phyloP scores from a whole-genome alignment of 2,888 invertebrate genomes.

The Dicyrtomina minuta region DNA sequence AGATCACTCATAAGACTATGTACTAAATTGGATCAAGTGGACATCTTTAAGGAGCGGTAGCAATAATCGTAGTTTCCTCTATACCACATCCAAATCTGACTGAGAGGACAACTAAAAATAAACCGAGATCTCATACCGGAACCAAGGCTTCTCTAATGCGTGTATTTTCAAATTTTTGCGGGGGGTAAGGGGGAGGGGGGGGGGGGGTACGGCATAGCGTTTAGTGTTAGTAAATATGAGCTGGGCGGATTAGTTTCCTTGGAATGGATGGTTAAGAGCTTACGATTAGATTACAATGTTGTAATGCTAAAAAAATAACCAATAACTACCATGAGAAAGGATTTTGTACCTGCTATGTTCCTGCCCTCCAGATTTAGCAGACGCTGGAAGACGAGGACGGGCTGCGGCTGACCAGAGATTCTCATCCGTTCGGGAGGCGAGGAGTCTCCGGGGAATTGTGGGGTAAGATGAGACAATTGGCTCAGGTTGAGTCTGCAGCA shows the following conservation, averaged over 20 bases:
- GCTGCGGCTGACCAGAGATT: slow-evolving; percentile 50
- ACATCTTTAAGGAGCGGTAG: not conserved
- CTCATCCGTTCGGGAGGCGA: slow-evolving; percentile 44
- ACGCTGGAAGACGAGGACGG: slow-evolving; percentile 48
- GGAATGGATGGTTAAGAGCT: not conserved
- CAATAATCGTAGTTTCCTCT: slow-evolving; percentile 44
- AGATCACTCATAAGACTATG: slow-evolving; percentile 49
- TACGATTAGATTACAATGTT: not conserved
- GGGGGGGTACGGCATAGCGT: not conserved
- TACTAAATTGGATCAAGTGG: slow-evolving; percentile 41
- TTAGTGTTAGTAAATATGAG: not conserved
- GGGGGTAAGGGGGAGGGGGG: no score
- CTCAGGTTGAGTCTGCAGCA: not conserved
- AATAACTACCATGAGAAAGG: slow-evolving; percentile 52
- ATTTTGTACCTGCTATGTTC: slow-evolving; percentile 54
- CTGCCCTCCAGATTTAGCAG: slow-evolving; percentile 48
- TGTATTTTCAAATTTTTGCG: no score
- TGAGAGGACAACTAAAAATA: slow-evolving; percentile 52
- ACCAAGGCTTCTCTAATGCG: slow-evolving; percentile 34
- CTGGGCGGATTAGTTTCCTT: not conserved
- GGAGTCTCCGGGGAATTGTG: slow-evolving; percentile 29
- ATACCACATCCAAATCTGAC: slow-evolving; percentile 52
- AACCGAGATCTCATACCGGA: slow-evolving; percentile 49
- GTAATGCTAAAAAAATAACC: slow-evolving; percentile 47
- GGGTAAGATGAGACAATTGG: not conserved